A percentile compares a stretch with the other conserved stretches of the same genome.
These are phyloP conservation scores for Hydriomena furcata DNA, from an alignment of 2,888 invertebrate species.

Conservation along the genomic window DNA sequence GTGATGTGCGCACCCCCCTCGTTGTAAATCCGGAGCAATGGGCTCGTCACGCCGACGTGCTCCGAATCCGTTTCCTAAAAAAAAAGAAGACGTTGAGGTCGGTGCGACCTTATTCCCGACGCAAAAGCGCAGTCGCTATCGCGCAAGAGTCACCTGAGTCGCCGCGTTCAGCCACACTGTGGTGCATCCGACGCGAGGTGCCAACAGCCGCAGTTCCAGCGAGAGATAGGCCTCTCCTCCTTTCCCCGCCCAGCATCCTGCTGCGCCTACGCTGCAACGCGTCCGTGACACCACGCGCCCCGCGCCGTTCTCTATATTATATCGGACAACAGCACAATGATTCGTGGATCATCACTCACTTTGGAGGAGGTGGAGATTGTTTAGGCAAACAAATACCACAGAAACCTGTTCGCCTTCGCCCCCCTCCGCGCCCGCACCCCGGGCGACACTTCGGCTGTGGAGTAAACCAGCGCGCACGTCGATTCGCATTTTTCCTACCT, in stretches of 20 bases:
- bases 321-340: no score
- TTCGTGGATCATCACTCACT: no score
- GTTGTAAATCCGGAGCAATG: slow-evolving; percentile 62
- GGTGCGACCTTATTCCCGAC: no score
- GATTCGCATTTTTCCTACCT: no score
- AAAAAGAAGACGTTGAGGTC: not conserved
- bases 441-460: no score
- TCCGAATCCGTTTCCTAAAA: slow-evolving; percentile 63
- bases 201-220: slow-evolving; percentile 52
- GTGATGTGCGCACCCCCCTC: slow-evolving; percentile 57
- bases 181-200: slow-evolving; percentile 52
- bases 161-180: slow-evolving; percentile 65
- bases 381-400: no score
- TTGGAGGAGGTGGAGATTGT: no score
- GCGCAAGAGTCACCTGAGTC: slow-evolving; percentile 49
- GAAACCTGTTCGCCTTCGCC: no score
- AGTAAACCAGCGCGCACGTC: no score
- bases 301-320: slow-evolving; percentile 36
- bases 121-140: no score
- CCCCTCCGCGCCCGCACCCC: no score
- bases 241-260: slow-evolving; percentile 51
- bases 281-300: slow-evolving; percentile 48
- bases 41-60: slow-evolving; percentile 59
- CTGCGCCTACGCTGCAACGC: slow-evolving; percentile 53
- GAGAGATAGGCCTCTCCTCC: slow-evolving; percentile 53